Percentiles rank a stretch among this genome's conserved stretches.
Conservation (phyloP, 2,888 invertebrate species). For the Andrena haemorrhoa region DNA sequence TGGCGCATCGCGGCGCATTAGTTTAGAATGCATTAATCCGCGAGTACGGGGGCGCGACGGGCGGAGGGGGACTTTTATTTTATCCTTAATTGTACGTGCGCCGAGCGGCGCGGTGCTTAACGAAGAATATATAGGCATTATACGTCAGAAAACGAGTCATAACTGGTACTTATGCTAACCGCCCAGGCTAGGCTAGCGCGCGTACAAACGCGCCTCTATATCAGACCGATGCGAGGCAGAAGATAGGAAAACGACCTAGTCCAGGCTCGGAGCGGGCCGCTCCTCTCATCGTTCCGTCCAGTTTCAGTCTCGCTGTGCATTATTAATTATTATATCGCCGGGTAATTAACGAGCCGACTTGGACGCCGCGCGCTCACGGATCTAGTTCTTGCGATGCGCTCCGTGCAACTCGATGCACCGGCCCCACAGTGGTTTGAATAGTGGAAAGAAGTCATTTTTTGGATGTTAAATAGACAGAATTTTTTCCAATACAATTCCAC, state of each 20-base stretch:
- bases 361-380: not conserved
- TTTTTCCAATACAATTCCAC: no score
- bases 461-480: no score
- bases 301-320: conserved; percentile 18
- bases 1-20: not conserved
- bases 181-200: conserved; percentile 20
- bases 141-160: conserved; percentile 53
- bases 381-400: not conserved
- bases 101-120: conserved; percentile 34
- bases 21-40: conserved; percentile 26
- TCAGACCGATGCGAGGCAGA: conserved; percentile 28
- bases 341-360: conserved; percentile 68
- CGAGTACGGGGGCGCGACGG: not conserved
- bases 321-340: conserved; percentile 75
- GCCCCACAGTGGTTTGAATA: not conserved
- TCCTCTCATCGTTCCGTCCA: not conserved
- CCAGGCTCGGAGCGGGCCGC: not conserved
- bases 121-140: conserved; percentile 50
- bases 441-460: no score
- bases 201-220: conserved; percentile 12
- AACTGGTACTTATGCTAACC: conserved; percentile 56
- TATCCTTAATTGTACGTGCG: conserved; percentile 42
- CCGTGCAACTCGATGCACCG: not conserved
- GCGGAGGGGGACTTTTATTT: conserved; percentile 18
- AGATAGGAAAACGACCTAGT: conserved; percentile 30